Evolutionary conservation across 2,113 vertebrate species (phyloP).

Genomic region (Octodon degus): DNA sequence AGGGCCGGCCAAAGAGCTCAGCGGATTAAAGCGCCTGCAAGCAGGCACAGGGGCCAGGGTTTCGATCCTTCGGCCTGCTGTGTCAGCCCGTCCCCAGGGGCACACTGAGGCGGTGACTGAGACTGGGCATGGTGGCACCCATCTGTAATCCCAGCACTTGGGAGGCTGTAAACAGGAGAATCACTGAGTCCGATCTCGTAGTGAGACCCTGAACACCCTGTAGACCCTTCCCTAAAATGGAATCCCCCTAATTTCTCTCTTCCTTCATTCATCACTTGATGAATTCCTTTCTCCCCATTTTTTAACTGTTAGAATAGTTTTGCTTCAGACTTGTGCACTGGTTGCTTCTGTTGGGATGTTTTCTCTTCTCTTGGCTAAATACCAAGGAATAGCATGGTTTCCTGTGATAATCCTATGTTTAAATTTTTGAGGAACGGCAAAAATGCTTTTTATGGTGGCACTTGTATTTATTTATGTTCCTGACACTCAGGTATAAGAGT

Average conservation of each 20-base stretch:
- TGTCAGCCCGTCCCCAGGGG: no score
- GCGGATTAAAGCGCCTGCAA: no score
- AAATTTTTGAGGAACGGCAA: background rate
- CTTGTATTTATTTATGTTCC: background rate
- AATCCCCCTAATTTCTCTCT: background rate
- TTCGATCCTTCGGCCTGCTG: no score
- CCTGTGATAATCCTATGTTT: background rate
- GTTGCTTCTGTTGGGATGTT: background rate
- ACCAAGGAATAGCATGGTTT: background rate
- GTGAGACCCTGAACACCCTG: no score
- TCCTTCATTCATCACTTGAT: background rate
- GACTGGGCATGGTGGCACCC: no score
- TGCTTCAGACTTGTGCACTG: background rate
- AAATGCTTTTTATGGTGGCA: background rate
- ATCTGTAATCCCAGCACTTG: no score
- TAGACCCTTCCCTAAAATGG: no score
- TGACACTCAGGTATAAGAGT: background rate
- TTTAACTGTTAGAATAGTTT: background rate
- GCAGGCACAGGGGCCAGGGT: no score
- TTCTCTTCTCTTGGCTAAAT: background rate
- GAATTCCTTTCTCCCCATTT: background rate
- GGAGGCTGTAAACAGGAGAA: no score
- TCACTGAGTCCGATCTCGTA: no score
- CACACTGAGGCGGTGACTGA: no score
- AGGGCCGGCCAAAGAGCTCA: no score